Percentiles rank a stretch among this genome's conserved stretches.
Evolutionary conservation across 2,113 vertebrate genomes (phyloP).

Genomic region (Otolemur garnettii): DNA sequence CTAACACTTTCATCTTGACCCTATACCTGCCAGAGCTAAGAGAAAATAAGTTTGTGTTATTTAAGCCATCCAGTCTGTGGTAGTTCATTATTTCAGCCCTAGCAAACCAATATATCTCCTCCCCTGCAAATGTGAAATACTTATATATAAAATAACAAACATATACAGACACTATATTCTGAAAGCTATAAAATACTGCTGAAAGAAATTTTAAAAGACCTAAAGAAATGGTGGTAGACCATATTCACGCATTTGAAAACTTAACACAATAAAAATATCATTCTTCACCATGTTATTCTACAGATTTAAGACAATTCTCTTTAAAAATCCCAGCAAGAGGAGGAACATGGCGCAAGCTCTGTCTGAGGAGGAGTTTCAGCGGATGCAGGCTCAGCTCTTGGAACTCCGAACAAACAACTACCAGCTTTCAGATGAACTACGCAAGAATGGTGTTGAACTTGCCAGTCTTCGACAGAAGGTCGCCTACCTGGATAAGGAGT

Average conservation of each 20-base stretch:
- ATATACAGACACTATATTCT: neutral
- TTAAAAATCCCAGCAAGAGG: neutral
- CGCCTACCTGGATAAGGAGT: constrained; percentile 91
- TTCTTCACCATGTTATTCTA: neutral
- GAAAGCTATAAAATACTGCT: neutral
- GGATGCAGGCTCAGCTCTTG: constrained; percentile 96
- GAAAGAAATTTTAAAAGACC: neutral
- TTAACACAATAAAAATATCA: neutral
- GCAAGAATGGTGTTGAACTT: constrained; percentile 93
- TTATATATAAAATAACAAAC: neutral
- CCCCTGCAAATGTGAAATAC: neutral
- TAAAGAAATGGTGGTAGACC: neutral
- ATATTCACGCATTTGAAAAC: neutral
- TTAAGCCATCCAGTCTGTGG: too few species aligned
- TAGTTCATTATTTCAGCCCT: neutral
- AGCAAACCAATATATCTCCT: neutral
- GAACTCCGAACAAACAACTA: constrained; percentile 95
- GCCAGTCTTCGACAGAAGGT: constrained; percentile 91
- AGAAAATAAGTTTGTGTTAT: too few species aligned
- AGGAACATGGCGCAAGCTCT: constrained; percentile 95
- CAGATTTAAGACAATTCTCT: neutral
- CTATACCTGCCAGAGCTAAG: neutral
- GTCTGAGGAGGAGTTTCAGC: constrained; percentile 97
- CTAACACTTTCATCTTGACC: neutral
- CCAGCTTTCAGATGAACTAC: constrained; percentile 94